These are phyloP conservation scores for human DNA, from an alignment of 2,113 vertebrate genomes.

Conservation along the genomic window GRCh38 chr2:173453001-173453500, in stretches of 20 bases:
- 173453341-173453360: neutral
- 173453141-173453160: slow-evolving; percentile 63
- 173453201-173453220: slow-evolving; percentile 53
- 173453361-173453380: neutral
- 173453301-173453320: slow-evolving; percentile 41
- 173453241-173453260: neutral
- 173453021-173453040: slow-evolving; percentile 68
- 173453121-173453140: slow-evolving; percentile 61
- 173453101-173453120: slow-evolving; percentile 69
- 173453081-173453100: slow-evolving; percentile 56
- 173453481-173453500: neutral
- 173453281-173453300: slow-evolving; percentile 51
- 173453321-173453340: neutral
- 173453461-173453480: neutral
- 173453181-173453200: slow-evolving; percentile 69
- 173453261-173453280: neutral
- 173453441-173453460: neutral
- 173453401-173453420: neutral
- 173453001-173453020: slow-evolving; percentile 63
- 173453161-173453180: slow-evolving; percentile 41
- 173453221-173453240: slow-evolving; percentile 58
- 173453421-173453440: neutral
- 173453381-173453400: slow-evolving; percentile 33
- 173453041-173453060: slow-evolving; percentile 62
- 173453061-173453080: slow-evolving; percentile 71